A percentile compares a stretch with the other conserved stretches of the same genome.
Evolutionary conservation across 2,888 invertebrate species (phyloP).

Genomic region (Chymomyza fuscimana): DNA sequence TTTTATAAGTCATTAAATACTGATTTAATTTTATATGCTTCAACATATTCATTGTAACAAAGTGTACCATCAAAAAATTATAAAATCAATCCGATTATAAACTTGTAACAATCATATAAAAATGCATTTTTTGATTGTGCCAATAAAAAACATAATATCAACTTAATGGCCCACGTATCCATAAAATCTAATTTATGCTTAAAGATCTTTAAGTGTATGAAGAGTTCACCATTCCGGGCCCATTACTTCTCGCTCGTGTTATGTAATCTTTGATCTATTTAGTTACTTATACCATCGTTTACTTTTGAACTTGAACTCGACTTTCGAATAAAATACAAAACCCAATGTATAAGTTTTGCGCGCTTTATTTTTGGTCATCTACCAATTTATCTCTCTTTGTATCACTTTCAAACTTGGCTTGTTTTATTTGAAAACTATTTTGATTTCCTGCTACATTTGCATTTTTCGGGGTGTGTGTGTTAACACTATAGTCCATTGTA

Average conservation of each 20-base stretch:
- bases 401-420: conserved; percentile 54
- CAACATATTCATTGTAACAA: not conserved
- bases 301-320: conserved; percentile 38
- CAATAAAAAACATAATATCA: not conserved
- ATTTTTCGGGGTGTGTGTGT: conserved; percentile 35
- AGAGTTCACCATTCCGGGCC: not conserved
- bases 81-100: not conserved
- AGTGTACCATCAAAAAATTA: not conserved
- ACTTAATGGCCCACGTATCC: not conserved
- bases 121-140: not conserved
- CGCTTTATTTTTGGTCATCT: not conserved
- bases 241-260: not conserved
- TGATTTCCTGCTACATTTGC: conserved; percentile 61
- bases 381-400: conserved; percentile 18
- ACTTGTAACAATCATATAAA: not conserved
- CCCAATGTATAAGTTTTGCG: not conserved
- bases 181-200: not conserved
- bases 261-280: not conserved
- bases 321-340: conserved; percentile 28
- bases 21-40: no score
- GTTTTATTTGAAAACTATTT: conserved; percentile 9
- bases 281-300: conserved; percentile 10
- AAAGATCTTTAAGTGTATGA: not conserved
- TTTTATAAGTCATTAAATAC: no score
- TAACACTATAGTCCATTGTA: not conserved